Evolutionary conservation across 1,140 invertebrate species (phyloP), one percentile per base, ranked within the genome.

Genomic region (Anastrepha ludens): DNA sequence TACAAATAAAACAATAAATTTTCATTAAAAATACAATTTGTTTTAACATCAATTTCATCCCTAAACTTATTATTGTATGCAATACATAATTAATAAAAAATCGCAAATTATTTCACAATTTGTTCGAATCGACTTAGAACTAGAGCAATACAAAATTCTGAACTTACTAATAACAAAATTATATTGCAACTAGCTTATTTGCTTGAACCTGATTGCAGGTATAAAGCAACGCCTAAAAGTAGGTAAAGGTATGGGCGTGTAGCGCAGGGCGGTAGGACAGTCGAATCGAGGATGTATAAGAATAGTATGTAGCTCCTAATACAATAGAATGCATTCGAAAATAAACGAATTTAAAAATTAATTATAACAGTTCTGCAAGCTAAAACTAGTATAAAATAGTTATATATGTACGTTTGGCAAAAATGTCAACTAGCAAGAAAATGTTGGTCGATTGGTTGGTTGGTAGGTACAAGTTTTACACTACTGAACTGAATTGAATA

Each of bases 211-310:
- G 13, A 3, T 81, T 55, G 20, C 74, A 81, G 55, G 47, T 47
- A 81, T 81, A 55, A 55, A 81, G 74, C 47, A 81, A 81, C 55
- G 74, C 74, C 74, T 78, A 78, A 78, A 67, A 78, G 7, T 78
- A 78, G 74, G 74, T 44, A 78, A 20, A 13, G 41, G 39, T 78
- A 20, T 15, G 41, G 44, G 44, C 47, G 44, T 50, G 20, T 81
- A 55, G 6, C 9, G 74, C 29, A 29, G 47, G 41, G 74, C 17
- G 13, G 67, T 39, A 11, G 17, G 15, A 6, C 17, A 74, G 67
- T 13, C 67, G 44, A 47, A 17, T 17, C 3, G 15, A 67, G 67
- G 29, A 29, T 29, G 29, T 29, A 29, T 29, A 29, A 29, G 29
- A 29, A 1, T 29, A 29, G 29, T 29, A 29, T 29, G 29, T 47